Conservation (phyloP, 2,888 invertebrate genomes). For the Chymomyza procnemis region DNA sequence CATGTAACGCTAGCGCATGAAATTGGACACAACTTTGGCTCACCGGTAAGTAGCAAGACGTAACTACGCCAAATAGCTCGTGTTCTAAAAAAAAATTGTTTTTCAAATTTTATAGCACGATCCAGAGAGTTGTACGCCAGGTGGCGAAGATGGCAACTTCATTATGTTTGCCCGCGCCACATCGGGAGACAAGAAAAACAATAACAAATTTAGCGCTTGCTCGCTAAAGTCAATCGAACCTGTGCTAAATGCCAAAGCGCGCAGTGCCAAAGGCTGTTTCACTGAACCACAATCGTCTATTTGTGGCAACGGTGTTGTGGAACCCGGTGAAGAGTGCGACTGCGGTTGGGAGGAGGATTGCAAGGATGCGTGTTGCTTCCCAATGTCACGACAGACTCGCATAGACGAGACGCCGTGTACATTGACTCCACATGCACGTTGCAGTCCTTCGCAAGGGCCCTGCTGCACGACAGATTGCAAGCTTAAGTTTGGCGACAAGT, state of each 20-base stretch:
- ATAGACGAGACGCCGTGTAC: slow-evolving; percentile 90
- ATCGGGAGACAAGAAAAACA: slow-evolving; percentile 97
- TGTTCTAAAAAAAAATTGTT: background rate
- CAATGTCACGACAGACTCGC: slow-evolving; percentile 89
- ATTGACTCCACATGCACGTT: slow-evolving; percentile 83
- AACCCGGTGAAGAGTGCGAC: slow-evolving; percentile 98
- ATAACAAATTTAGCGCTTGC: slow-evolving; percentile 97
- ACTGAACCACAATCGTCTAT: slow-evolving; percentile 95
- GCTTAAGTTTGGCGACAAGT: slow-evolving; percentile 91
- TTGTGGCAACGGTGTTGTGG: slow-evolving; percentile 98
- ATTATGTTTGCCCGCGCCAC: slow-evolving; percentile 99
- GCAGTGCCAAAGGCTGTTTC: slow-evolving; percentile 94
- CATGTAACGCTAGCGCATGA: slow-evolving; percentile 99
- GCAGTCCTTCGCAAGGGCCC: slow-evolving; percentile 86
- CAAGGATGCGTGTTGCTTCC: slow-evolving; percentile 94
- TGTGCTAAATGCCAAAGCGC: slow-evolving; percentile 93
- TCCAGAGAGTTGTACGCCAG: slow-evolving; percentile 95
- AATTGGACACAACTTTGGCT: slow-evolving; percentile 99
- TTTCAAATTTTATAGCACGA: slow-evolving; percentile 85
- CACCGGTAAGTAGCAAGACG: slow-evolving; percentile 85
- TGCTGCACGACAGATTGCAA: slow-evolving; percentile 95
- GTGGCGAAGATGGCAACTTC: slow-evolving; percentile 97
- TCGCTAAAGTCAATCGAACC: slow-evolving; percentile 94
- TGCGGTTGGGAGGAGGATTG: slow-evolving; percentile 99
- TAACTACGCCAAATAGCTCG: too few relatives aligned